Percentiles rank a stretch among this genome's conserved stretches.
Conservation (phyloP, 1,140 invertebrate genomes). For the Acromyrmex heyeri region DNA sequence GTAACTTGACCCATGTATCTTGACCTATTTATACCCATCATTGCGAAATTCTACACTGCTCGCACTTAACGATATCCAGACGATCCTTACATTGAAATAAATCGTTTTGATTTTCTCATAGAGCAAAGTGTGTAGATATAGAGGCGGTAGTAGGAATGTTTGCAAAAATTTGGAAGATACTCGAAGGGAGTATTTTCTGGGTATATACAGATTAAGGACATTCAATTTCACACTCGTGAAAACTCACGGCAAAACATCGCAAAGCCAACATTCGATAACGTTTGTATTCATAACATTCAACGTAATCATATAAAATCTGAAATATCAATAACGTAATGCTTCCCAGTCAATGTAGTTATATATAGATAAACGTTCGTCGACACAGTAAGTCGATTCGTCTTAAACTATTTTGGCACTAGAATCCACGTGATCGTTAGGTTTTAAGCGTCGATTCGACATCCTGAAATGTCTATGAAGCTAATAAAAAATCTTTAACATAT, state of each 20-base stretch:
- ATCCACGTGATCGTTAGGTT: constrained; percentile 74
- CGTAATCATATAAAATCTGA: constrained; percentile 84
- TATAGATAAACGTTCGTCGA: constrained; percentile 64
- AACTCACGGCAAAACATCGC: constrained; percentile 53
- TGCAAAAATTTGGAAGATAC: background rate
- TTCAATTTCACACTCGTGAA: constrained; percentile 3
- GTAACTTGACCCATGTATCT: background rate
- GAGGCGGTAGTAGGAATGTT: background rate
- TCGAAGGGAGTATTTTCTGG: background rate
- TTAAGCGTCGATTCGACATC: constrained; percentile 65
- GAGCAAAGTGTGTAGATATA: background rate
- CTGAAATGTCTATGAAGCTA: constrained; percentile 61
- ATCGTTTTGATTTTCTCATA: constrained; percentile 8
- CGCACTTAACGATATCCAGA: background rate
- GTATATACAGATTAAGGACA: constrained; percentile 31
- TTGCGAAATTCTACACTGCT: background rate
- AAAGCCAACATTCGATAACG: constrained; percentile 73
- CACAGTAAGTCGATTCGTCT: constrained; percentile 52
- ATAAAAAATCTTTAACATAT: constrained; percentile 49
- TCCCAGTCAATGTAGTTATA: constrained; percentile 68
- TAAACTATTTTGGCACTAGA: constrained; percentile 83
- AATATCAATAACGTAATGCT: constrained; percentile 79
- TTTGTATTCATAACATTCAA: constrained; percentile 77
- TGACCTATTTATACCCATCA: background rate
- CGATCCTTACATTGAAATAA: background rate